Base-by-base conservation (phyloP, 2,797 vertebrate genomes). In the Crenichthys baileyi region DNA sequence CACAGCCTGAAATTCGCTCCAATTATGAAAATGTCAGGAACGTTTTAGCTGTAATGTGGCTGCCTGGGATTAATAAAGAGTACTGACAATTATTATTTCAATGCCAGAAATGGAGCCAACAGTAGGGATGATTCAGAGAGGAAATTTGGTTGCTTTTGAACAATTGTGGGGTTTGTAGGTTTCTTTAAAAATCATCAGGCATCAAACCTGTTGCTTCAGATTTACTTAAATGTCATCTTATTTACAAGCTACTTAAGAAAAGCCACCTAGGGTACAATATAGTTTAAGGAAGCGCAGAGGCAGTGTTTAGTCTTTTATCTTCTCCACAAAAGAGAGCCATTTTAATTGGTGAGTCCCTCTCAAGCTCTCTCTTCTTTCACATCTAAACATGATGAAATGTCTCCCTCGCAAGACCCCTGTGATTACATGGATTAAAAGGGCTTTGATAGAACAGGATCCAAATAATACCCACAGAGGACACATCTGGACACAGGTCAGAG, bases 181-280 rank as follows among this genome's bases (percentile, higher is more conserved):
- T 76, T 65, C 76, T 77, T 31, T 71, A 55, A 70, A 75, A 87
- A 75, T 83, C 94, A 90, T 90, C 94, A 96, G 87, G 93, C 94
- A 88, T 87, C 80, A 83, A 79, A 95, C 95, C 90, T 96, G 95
- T 96, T 96, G 94, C 92, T 72, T 58, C 77, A 82, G 15, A 76
- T 36, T 20, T 53, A 31, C 46, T 73, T 1, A 36, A 70, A 79
- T 68, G 60, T 61, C 46, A 61, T 9, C 71, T 60, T 36, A 79
- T 76, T 81, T 13, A 67, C 3, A 51, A 48, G 6, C 4, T 56
- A 39, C 22, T 29, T 63, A n/a, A 68, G 36, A n/a, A 15, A 12
- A 70, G 26, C 44, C 24, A 70, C 7, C 24, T 44, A 70, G 44
- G 24, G 44, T 26, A 1, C 24, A 39, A 22, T 20, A 58, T 73